Evolutionary conservation across 2,888 invertebrate genomes (phyloP), one percentile per base, ranked within the genome.

Genomic region (Eretmocerus hayati): DNA sequence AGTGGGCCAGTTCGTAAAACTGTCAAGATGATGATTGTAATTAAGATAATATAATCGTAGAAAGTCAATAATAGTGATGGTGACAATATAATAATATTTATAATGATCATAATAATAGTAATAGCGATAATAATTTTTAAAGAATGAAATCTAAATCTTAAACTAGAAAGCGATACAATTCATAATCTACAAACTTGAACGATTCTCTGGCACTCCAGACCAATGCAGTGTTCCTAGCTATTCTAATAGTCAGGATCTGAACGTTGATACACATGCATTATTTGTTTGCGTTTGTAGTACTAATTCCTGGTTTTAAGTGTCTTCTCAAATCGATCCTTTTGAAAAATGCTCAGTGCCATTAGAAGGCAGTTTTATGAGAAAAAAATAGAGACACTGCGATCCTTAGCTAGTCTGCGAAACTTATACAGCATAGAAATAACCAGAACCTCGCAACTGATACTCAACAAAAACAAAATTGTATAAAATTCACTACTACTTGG

Each of bases 111-210:
- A 61, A 59, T 64, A 62, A 59, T 63, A 59, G 59, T 63, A 59
- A 56, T 62, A 60, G 60, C 64, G 61, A 62, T 60, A 58, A 59
- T 63, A 46, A 47, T 55, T 49, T 37, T 52, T 56, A 55, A 60
- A 63, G n/a, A 60, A 66, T 69, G 68, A 66, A 69, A 69, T 62
- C 67, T 68, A 52, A 69, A 66, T 59, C 60, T 60, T 61, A 60
- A 58, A 55, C 64, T 67, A 64, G 62, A 62, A 61, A 60, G 60
- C 64, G 62, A 64, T 67, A 66, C 59, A 63, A 61, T 64, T 61
- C 62, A 64, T 6, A 66, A 64, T 59, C 67, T 69, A 66, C 60
- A 60, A 68, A 67, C 62, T 63, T 66, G 64, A 66, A 64, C 58
- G 60, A 61, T 60, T 51, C 58, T n/a, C 50, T 58, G 59, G 60